Conservation (phyloP, 2,888 invertebrate species). For the Strigamia transsilvanica region DNA sequence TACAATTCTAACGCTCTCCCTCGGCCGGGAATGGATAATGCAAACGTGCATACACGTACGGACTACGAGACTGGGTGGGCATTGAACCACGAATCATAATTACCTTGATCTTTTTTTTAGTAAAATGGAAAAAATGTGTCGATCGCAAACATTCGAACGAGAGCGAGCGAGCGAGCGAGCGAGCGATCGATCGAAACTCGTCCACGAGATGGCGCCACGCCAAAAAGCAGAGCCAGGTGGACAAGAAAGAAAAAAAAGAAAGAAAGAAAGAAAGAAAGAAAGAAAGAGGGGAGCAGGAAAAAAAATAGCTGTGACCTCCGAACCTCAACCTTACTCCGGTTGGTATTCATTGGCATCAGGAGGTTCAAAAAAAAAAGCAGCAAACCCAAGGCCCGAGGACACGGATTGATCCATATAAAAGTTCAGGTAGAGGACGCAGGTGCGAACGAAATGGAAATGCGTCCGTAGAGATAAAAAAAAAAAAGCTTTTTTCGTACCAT, state of each 20-base stretch:
- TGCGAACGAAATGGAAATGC: background rate
- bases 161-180: background rate
- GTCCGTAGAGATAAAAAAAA: too few relatives aligned
- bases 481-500: too few relatives aligned
- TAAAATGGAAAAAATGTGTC: background rate
- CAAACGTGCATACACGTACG: background rate
- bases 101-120: background rate
- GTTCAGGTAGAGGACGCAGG: background rate
- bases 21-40: too few relatives aligned
- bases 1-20: too few relatives aligned
- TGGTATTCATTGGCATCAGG: slow-evolving; percentile 2
- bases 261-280: background rate
- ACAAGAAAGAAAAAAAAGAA: background rate
- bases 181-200: background rate
- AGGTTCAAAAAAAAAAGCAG: background rate
- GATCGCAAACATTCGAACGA: slow-evolving; percentile 3
- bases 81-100: background rate
- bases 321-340: slow-evolving; percentile 13
- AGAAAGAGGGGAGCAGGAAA: background rate
- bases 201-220: slow-evolving; percentile 48
- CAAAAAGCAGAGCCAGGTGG: slow-evolving; percentile 32
- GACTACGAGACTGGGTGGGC: background rate
- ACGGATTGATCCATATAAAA: background rate
- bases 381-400: background rate
- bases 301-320: slow-evolving; percentile 1